Base-by-base conservation (phyloP, 2,113 vertebrate genomes). In the Acrocephalus arundinaceus region DNA sequence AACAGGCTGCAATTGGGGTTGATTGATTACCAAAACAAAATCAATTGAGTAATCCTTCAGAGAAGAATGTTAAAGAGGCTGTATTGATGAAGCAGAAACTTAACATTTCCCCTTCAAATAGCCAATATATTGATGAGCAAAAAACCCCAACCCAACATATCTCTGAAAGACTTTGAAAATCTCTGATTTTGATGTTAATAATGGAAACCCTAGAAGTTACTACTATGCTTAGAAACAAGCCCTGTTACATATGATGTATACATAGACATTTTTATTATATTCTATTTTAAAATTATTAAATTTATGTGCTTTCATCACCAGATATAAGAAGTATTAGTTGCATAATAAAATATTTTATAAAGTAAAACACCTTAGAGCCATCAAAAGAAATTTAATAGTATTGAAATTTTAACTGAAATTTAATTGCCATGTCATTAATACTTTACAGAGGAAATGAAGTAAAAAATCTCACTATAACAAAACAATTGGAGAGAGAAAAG, bases 81-180 rank as follows among this genome's bases (percentile, higher is more conserved):
- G 3, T 55, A 18, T 17, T 66, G n/a, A 25, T 71, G 41, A 63
- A 63, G 31, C 52, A 67, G 52, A 71, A 81, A 39, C 24, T 45
- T 79, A 78, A 54, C 7, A 35, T 66, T 85, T 90, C 4, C 2
- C 10, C 3, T 92, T 73, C 33, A 57, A 15, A 11, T 30, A 73
- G 57, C 11, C 17, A 33, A 7, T 19, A 88, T 17, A 71, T 88
- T 52, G 8, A 49, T 65, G 28, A 46, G 23, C 52, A 46, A 74
- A 81, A 51, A 20, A 17, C 63, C 8, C 21, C 13, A 81, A 9
- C 4, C 4, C 17, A 48, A 0, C 0, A 2, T 43, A 14, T 35
- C 4, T 72, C 59, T 54, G 37, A 23, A 73, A 66, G 48, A 31
- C 28, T 80, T 80, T 68, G 6, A 27, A 62, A 39, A 28, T 49